Base-by-base conservation (phyloP, 2,113 vertebrate genomes). In the Australoheros scitulus region DNA sequence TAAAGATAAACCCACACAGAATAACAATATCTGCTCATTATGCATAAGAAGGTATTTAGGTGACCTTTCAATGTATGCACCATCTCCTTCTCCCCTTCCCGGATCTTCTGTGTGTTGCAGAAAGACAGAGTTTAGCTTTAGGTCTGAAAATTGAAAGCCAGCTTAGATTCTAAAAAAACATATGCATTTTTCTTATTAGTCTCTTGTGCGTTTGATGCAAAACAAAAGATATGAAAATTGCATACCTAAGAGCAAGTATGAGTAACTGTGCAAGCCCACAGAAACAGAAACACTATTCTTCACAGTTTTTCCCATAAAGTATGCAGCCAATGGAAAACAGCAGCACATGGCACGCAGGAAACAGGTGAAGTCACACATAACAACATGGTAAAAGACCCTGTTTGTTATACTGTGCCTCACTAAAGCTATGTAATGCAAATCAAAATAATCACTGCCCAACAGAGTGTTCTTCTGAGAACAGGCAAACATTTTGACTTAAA, bases 301-400 rank as follows among this genome's bases (percentile, higher is more conserved):
- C 17, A 2, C 6, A 26, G 34, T 58, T 68, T 55, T 65, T 74
- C 26, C 59, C 80, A 84, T 84, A 61, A 84, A 84, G 72, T 11
- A 34, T n/a, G 47, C 17, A 36, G 64, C 32, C n/a, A 17, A 14
- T 70, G 79, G 65, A 84, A 86, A 82, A 87, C 32, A 68, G 68
- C 36, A 26, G 52, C 1, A 26, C 0, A 56, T 9, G 11, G 65
- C 84, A 80, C 24, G 32, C 41, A 78, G 61, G 56, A 74, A 79
- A 61, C 55, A 74, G 11, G 34, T 77, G 83, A 85, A 38, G 74
- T 85, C 88, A 86, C 64, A 22, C 17, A 81, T 50, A 76, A 41
- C 61, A 32, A 17, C 63, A 52, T 24, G 59, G 24, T 78, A 13
- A 20, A 82, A 47, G 50, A 65, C 13, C 4, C 22, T 20, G 5